Percentiles rank a stretch among this genome's conserved stretches.
These are phyloP conservation scores for Apamea epomidion DNA, from an alignment of 2,888 invertebrate species.

Conservation along the genomic window DNA sequence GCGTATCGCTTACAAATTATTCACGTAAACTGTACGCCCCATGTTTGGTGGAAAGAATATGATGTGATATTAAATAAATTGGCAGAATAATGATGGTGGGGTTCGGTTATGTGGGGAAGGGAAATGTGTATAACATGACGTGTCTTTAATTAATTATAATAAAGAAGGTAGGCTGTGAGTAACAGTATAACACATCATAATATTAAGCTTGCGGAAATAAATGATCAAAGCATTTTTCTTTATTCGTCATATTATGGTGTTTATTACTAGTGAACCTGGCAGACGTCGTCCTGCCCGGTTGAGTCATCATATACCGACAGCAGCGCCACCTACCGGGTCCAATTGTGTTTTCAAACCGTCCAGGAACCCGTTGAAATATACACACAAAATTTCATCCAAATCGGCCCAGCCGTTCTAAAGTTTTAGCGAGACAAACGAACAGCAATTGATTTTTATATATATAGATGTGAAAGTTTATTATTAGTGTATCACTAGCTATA, in stretches of 20 bases:
- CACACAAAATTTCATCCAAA: too few relatives aligned
- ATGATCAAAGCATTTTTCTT: background rate
- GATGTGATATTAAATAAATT: constrained; percentile 45
- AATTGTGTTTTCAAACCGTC: too few relatives aligned
- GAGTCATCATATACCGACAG: too few relatives aligned
- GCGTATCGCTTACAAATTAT: constrained; percentile 66
- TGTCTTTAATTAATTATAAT: constrained; percentile 32
- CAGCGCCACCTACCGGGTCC: too few relatives aligned
- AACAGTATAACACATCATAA: background rate
- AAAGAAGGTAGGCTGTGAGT: background rate
- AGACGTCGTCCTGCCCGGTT: too few relatives aligned
- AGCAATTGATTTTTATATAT: too few relatives aligned
- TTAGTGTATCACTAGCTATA: background rate
- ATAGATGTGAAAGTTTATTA: background rate
- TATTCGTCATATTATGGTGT: background rate
- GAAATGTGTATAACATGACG: constrained; percentile 12
- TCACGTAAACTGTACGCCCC: constrained; percentile 50
- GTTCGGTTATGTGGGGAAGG: background rate
- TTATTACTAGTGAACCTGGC: too few relatives aligned
- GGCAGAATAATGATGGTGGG: constrained; percentile 27
- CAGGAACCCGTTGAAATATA: too few relatives aligned
- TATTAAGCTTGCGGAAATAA: background rate
- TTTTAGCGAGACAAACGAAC: too few relatives aligned
- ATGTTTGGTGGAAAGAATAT: constrained; percentile 47
- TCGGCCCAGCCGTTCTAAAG: too few relatives aligned